These are phyloP conservation scores for Gobius niger DNA, from an alignment of 2,113 vertebrate genomes.

Conservation along the genomic window DNA sequence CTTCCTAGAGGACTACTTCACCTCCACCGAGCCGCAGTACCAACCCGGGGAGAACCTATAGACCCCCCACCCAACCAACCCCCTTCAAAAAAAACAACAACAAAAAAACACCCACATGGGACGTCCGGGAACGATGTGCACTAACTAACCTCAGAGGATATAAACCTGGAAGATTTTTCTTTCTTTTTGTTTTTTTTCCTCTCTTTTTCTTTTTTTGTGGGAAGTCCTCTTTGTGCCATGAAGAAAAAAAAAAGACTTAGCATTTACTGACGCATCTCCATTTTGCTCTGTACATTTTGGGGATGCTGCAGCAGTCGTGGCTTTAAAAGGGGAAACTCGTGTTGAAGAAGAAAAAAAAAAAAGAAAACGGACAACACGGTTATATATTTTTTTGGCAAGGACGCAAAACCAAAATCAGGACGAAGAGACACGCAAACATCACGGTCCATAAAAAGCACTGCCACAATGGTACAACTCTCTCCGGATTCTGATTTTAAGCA, in stretches of 20 bases:
- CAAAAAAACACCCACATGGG: not conserved
- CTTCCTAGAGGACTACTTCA: slow-evolving; percentile 99
- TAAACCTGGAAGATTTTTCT: slow-evolving; percentile 53
- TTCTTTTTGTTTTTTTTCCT: slow-evolving; percentile 22
- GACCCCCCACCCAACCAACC: slow-evolving; percentile 18
- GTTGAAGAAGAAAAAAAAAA: not conserved
- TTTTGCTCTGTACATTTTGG: slow-evolving; percentile 7
- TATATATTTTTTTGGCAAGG: slow-evolving; percentile 36
- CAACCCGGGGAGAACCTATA: slow-evolving; percentile 97
- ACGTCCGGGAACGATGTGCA: slow-evolving; percentile 59
- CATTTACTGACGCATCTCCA: slow-evolving; percentile 32
- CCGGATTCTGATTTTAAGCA: slow-evolving; percentile 35
- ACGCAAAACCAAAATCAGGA: slow-evolving; percentile 52
- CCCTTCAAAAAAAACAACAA: not conserved
- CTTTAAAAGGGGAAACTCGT: slow-evolving; percentile 21
- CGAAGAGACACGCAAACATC: slow-evolving; percentile 6
- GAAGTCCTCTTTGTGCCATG: slow-evolving; percentile 26
- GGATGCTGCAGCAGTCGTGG: slow-evolving; percentile 20
- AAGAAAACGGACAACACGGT: slow-evolving; percentile 13
- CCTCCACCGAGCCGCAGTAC: slow-evolving; percentile 97
- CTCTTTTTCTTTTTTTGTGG: not conserved
- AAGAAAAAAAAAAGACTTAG: slow-evolving; percentile 5
- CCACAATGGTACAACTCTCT: slow-evolving; percentile 55
- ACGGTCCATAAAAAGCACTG: slow-evolving; percentile 51
- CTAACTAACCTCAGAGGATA: slow-evolving; percentile 69